Evolutionary conservation across 2,888 invertebrate species (phyloP).

Genomic region (Lacanobia wlatinum): DNA sequence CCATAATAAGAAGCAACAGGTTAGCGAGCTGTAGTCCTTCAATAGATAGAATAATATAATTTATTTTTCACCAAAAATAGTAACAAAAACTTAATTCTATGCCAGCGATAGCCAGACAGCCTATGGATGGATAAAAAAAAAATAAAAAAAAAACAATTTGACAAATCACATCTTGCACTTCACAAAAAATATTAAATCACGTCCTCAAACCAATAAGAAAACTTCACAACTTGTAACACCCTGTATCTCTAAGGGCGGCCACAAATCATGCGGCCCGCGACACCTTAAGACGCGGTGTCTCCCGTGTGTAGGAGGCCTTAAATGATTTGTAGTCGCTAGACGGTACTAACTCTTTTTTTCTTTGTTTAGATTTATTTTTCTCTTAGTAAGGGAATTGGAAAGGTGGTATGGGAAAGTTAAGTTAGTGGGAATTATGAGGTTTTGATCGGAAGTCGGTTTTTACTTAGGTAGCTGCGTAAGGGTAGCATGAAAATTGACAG

Average conservation of each 20-base stretch:
- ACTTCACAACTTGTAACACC: slow-evolving; percentile 50
- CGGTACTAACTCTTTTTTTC: slow-evolving; percentile 45
- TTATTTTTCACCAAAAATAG: no score
- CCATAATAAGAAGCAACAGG: no score
- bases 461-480: no score
- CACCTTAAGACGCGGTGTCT: slow-evolving; percentile 72
- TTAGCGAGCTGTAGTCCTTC: no score
- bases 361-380: slow-evolving; percentile 40
- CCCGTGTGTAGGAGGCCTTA: slow-evolving; percentile 70
- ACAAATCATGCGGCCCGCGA: slow-evolving; percentile 79
- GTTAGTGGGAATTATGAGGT: neutral
- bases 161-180: neutral
- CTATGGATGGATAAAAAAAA: no score
- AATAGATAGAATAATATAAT: no score
- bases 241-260: slow-evolving; percentile 69
- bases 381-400: neutral
- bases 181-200: slow-evolving; percentile 34
- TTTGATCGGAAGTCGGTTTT: no score
- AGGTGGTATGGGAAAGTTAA: neutral
- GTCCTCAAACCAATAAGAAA: slow-evolving; percentile 39
- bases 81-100: no score
- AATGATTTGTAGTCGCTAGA: slow-evolving; percentile 78
- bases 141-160: no score
- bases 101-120: no score
- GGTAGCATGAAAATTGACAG: no score